A percentile compares a stretch with the other conserved stretches of the same genome.
Evolutionary conservation across 2,888 invertebrate genomes (phyloP).

Genomic region (Tenthredo amoena): DNA sequence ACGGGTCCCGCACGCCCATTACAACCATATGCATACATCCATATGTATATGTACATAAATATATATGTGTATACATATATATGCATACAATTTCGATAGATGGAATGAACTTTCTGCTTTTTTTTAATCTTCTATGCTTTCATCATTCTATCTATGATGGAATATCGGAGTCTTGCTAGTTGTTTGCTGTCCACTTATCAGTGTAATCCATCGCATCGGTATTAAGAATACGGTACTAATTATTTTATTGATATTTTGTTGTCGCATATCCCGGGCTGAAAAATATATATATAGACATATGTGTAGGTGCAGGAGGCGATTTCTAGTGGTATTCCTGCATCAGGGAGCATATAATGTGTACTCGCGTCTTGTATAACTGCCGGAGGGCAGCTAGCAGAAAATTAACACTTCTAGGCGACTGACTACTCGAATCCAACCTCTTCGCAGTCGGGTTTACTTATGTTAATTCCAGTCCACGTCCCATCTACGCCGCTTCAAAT

Average conservation of each 20-base stretch:
- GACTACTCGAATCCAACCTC: constrained; percentile 32
- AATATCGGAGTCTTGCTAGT: constrained; percentile 68
- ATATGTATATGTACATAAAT: too few species aligned
- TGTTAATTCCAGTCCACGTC: constrained; percentile 72
- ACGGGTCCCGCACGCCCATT: too few species aligned
- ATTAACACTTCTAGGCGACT: constrained; percentile 73
- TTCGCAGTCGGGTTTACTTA: constrained; percentile 72
- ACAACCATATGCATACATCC: too few species aligned
- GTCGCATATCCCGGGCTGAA: not conserved
- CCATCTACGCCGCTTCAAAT: constrained; percentile 70
- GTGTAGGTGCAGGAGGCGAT: constrained; percentile 4
- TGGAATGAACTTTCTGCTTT: too few species aligned
- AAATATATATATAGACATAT: too few species aligned
- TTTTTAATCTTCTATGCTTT: too few species aligned
- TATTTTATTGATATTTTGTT: constrained; percentile 31
- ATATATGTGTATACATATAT: too few species aligned
- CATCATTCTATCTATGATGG: too few species aligned
- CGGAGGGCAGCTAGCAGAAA: constrained; percentile 65
- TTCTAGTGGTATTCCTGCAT: constrained; percentile 6
- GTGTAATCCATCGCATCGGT: constrained; percentile 27
- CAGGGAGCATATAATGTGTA: constrained; percentile 52
- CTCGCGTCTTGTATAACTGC: constrained; percentile 17
- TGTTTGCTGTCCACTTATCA: constrained; percentile 72
- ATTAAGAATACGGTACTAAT: constrained; percentile 56
- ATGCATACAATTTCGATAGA: not conserved